A percentile compares a stretch with the other conserved stretches of the same genome.
Conservation (phyloP, 2,888 invertebrate genomes). For the Polydrusus tereticollis region DNA sequence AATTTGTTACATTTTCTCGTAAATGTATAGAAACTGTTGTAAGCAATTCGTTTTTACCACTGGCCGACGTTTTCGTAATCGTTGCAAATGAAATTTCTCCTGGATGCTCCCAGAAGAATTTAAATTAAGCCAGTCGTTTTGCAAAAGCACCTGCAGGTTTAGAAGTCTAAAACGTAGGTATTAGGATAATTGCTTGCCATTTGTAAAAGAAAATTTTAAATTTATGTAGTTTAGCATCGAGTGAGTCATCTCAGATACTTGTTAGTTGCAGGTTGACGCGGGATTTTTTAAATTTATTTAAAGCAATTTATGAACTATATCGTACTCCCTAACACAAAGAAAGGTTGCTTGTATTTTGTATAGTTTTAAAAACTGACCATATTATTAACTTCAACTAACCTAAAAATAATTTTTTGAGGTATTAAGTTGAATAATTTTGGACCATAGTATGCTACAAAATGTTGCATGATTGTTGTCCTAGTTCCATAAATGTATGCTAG, state of each 20-base stretch:
- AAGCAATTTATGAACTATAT: no score
- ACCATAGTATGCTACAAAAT: no score
- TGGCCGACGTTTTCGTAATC: constrained; percentile 21
- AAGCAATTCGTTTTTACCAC: constrained; percentile 9
- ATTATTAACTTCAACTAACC: no score
- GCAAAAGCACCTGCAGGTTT: constrained; percentile 43
- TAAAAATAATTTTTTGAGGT: no score
- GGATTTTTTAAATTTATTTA: no score
- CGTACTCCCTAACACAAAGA: no score
- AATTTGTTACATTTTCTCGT: neutral
- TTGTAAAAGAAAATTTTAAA: constrained; percentile 34
- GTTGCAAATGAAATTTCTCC: constrained; percentile 23
- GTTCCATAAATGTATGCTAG: no score
- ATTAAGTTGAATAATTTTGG: no score
- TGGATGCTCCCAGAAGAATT: constrained; percentile 32
- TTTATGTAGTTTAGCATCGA: neutral
- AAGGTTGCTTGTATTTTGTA: no score
- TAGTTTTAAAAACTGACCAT: no score
- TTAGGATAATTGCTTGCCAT: constrained; percentile 42
- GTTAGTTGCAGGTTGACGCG: no score
- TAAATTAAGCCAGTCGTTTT: constrained; percentile 38
- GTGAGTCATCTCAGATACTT: neutral
- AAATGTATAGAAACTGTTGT: neutral
- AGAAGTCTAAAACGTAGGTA: constrained; percentile 36
- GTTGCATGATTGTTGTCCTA: no score